Evolutionary conservation across 2,113 vertebrate genomes (phyloP).

Genomic region (Megaleporinus macrocephalus): DNA sequence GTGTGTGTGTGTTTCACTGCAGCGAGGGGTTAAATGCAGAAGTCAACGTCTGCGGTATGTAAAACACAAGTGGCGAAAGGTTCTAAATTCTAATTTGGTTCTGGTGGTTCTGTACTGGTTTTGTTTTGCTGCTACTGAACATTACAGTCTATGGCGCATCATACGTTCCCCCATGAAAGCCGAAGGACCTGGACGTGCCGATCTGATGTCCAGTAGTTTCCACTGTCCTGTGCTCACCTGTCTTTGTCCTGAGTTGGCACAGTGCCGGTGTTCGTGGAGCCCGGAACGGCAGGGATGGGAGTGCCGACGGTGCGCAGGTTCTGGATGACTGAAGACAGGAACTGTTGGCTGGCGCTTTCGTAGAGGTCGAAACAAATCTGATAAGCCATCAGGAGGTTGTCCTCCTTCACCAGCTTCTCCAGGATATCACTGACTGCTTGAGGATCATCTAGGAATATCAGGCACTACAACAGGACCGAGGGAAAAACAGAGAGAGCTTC

Average conservation of each 20-base stretch:
- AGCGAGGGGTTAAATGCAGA: no score
- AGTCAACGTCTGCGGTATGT: no score
- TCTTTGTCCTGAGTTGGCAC: constrained; percentile 89
- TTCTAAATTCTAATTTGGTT: no score
- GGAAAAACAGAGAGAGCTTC: not conserved
- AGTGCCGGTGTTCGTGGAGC: constrained; percentile 95
- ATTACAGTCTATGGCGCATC: no score
- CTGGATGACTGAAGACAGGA: constrained; percentile 97
- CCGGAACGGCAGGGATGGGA: constrained; percentile 92
- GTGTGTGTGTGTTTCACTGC: no score
- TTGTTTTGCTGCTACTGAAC: no score
- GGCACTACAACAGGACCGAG: constrained; percentile 78
- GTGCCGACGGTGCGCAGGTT: constrained; percentile 93
- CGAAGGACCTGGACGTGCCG: no score
- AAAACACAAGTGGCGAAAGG: no score
- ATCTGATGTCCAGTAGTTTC: not conserved
- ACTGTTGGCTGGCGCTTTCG: constrained; percentile 98
- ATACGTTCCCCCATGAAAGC: no score
- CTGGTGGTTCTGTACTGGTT: no score
- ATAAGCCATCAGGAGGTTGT: constrained; percentile 98
- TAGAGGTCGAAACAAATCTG: constrained; percentile 99
- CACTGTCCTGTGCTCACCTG: constrained; percentile 72
- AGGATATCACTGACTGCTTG: constrained; percentile 98
- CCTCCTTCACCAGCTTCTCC: constrained; percentile 97
- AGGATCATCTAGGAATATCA: constrained; percentile 98